Conservation (phyloP, 2,888 invertebrate genomes). For the Hirtodrosophila trivittata region DNA sequence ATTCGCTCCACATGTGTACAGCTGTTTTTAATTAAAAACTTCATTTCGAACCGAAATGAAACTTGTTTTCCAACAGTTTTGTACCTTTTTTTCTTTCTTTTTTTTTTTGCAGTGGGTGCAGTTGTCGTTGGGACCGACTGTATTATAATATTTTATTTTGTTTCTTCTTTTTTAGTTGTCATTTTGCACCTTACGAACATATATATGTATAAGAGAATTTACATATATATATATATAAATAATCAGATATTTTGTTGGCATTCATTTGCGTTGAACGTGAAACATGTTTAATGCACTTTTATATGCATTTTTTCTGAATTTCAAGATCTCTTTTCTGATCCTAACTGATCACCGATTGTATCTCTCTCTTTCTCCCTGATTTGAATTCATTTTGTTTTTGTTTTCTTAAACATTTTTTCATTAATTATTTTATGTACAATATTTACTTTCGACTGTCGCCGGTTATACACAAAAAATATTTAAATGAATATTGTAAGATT, state of each 20-base stretch:
- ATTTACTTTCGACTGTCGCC: conserved; percentile 28
- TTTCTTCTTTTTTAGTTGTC: conserved; percentile 18
- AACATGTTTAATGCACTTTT: conserved; percentile 55
- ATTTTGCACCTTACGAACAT: conserved; percentile 30
- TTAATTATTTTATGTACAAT: conserved; percentile 36
- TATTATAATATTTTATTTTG: conserved; percentile 24
- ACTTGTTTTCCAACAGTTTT: conserved; percentile 62
- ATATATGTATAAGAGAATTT: too few species aligned
- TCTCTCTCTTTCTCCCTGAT: conserved; percentile 8
- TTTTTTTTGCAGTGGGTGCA: conserved; percentile 65
- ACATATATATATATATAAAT: conserved; percentile 31
- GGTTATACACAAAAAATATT: conserved; percentile 18
- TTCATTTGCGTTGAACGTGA: conserved; percentile 52
- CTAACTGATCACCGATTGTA: conserved; percentile 7
- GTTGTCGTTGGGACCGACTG: conserved; percentile 35
- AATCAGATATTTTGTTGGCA: conserved; percentile 40
- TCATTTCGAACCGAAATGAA: conserved; percentile 53
- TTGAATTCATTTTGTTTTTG: conserved; percentile 24
- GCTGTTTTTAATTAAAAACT: conserved; percentile 65
- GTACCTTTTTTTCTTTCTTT: too few species aligned
- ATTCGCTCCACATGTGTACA: conserved; percentile 57
- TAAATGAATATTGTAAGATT: conserved; percentile 14
- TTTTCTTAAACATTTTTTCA: conserved; percentile 21
- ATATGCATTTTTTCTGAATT: conserved; percentile 46
- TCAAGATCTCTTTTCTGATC: conserved; percentile 29